Evolutionary conservation across 2,113 vertebrate genomes (phyloP).

Genomic region (Ornithorhynchus anatinus): DNA sequence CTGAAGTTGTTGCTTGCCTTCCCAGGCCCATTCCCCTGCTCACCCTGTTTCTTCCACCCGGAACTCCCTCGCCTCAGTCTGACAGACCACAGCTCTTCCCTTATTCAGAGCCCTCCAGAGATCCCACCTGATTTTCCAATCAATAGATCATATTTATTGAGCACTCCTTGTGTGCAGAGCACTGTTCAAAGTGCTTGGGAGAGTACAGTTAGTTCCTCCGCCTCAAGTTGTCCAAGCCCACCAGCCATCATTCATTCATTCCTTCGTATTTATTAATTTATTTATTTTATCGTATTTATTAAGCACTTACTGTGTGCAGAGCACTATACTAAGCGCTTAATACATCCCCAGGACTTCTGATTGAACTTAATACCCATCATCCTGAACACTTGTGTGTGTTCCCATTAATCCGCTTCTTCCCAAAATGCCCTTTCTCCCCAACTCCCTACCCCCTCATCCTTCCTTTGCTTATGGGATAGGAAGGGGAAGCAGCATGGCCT

Average conservation of each 20-base stretch:
- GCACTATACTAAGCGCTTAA: neutral
- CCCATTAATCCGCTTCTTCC: neutral
- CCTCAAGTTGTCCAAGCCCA: neutral
- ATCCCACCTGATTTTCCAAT: neutral
- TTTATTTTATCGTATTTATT: neutral
- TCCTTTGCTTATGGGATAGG: neutral
- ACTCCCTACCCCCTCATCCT: neutral
- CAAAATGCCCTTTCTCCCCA: neutral
- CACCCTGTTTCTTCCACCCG: no score
- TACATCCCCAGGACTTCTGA: neutral
- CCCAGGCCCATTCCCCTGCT: no score
- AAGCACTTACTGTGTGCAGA: no score
- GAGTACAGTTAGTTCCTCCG: neutral
- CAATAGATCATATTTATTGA: no score
- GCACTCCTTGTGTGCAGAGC: no score
- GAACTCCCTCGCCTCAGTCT: no score
- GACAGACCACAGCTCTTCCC: no score
- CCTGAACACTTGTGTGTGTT: neutral
- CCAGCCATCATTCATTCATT: neutral
- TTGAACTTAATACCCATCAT: neutral
- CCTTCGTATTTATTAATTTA: neutral
- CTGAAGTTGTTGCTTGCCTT: no score
- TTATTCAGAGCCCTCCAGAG: no score
- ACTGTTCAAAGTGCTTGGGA: no score
- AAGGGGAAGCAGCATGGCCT: neutral